Base-by-base conservation (phyloP, 2,888 invertebrate species). In the Tuta absoluta region DNA sequence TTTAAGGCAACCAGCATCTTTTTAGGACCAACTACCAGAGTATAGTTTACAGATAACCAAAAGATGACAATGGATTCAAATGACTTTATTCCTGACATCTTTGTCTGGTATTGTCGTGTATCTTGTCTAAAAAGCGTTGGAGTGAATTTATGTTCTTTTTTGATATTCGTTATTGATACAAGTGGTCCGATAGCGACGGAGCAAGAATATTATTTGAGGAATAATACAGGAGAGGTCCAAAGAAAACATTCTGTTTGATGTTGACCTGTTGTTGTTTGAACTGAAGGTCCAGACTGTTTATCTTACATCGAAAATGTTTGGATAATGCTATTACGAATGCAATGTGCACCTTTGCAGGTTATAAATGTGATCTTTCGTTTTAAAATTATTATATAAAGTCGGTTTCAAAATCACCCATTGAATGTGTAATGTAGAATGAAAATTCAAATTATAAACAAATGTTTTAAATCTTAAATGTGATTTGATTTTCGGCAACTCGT, bases 11-110 rank as follows among this genome's bases (percentile, higher is more conserved):
- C 56, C 56, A 56, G 17, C 28, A 33, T 17, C 33, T 17, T 33
- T 56, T 33, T 33, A 7, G 24, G 33, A 17, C 56, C 33, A n/a
- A 0, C n/a, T 19, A 24, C 14, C 7, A 28, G 19, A 37, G 33
- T 33, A 37, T 53, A 62, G 62, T 62, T 53, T 62, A 62, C 62
- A 80, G 77, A 80, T 79, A 82, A 76, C 78, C 72, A 63, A 72
- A 78, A 84, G 78, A 86, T 84, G 82, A 91, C 91, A 91, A 91
- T 87, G 77, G 89, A 82, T 86, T 87, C 82, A 87, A 89, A 90
- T 89, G 87, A 87, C 85, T 88, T 82, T 85, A 87, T 87, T 83
- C 74, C 76, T 81, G 84, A 85, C 82, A 77, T 84, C 81, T 85
- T 77, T 80, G 79, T 86, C 79, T 73, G 75, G 78, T 74, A 81